Evolutionary conservation across 2,888 invertebrate species (phyloP).

Genomic region (Notodonta dromedarius): DNA sequence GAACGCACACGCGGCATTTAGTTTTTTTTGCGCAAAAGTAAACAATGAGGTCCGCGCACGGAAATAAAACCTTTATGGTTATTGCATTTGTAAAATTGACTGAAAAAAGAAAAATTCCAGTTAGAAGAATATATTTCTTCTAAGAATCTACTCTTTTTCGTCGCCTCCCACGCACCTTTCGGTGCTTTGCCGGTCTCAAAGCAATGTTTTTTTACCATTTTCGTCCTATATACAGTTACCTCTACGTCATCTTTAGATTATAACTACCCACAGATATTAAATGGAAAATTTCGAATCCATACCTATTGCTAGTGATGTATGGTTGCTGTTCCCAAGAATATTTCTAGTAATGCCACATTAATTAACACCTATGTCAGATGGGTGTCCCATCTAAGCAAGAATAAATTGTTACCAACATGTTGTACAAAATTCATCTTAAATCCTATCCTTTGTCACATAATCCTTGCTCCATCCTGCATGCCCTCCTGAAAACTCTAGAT

Average conservation of each 20-base stretch:
- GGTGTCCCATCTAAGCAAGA: too few species aligned
- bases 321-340: too few species aligned
- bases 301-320: too few species aligned
- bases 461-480: neutral
- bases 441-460: neutral
- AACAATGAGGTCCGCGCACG: conserved; percentile 40
- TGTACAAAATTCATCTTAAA: too few species aligned
- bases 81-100: conserved; percentile 24
- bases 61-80: conserved; percentile 23
- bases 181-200: conserved; percentile 19
- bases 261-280: neutral
- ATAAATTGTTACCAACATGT: too few species aligned
- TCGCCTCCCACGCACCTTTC: conserved; percentile 20
- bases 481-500: neutral
- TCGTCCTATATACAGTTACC: conserved; percentile 14
- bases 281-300: too few species aligned
- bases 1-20: conserved; percentile 53
- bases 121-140: neutral
- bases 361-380: too few species aligned
- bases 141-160: neutral
- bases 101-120: neutral
- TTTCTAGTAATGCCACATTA: too few species aligned
- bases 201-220: conserved; percentile 17
- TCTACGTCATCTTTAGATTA: conserved; percentile 10
- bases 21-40: conserved; percentile 46